Evolutionary conservation across 1,140 invertebrate species (phyloP).

Genomic region (Cyclargus thomasi): DNA sequence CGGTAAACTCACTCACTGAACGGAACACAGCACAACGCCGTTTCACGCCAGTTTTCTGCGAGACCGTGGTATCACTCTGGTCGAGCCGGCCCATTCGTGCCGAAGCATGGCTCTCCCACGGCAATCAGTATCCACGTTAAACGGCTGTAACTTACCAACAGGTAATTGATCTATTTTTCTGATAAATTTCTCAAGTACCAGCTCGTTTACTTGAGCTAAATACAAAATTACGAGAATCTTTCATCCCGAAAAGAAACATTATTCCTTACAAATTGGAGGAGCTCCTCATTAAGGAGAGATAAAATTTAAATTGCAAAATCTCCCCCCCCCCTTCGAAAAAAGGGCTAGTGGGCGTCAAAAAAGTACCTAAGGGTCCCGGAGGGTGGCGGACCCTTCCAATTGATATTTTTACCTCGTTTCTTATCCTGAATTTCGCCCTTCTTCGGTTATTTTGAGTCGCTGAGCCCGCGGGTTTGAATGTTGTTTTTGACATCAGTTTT

Average conservation of each 20-base stretch:
- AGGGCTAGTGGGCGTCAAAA: constrained; percentile 60
- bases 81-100: no score
- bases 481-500: background rate
- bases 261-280: constrained; percentile 32
- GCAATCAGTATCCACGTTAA: no score
- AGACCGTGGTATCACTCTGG: no score
- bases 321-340: constrained; percentile 56
- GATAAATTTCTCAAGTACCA: no score
- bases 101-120: no score
- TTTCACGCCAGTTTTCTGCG: no score
- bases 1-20: no score
- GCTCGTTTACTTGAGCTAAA: background rate
- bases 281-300: constrained; percentile 59
- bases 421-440: constrained; percentile 20
- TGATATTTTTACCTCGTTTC: constrained; percentile 44
- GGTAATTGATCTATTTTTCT: no score
- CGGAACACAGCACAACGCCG: no score
- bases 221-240: background rate
- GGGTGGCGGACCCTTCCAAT: constrained; percentile 34
- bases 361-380: constrained; percentile 37
- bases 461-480: background rate
- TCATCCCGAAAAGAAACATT: constrained; percentile 11
- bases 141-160: no score
- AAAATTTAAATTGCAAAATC: constrained; percentile 68
- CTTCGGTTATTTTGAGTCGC: background rate